Evolutionary conservation across 2,888 invertebrate species (phyloP), one percentile per base, ranked within the genome.

Genomic region (Callosobruchus maculatus): DNA sequence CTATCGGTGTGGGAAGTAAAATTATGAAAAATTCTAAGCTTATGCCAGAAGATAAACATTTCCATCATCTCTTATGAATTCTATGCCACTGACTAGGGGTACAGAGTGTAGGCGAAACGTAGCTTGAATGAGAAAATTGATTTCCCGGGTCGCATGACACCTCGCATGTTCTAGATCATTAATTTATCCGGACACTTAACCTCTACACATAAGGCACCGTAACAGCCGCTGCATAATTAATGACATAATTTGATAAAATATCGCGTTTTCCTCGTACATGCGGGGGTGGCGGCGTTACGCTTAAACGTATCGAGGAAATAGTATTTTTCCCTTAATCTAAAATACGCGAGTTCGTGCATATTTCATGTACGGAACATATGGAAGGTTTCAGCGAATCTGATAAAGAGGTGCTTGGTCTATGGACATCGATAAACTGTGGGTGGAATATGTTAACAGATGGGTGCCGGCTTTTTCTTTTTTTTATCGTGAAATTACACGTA

Each of bases 161-260:
- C 68, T 49, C 72, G 68, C 76, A 70, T 67, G 71, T 81, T 82
- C 49, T 49, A 49, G 7, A 49, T 49, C 49, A 49, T 49, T 49
- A 49, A 49, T 49, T 49, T 49, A 49, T 49, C 77, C 78, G 77
- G 82, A 79, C 83, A 84, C 84, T 86, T 86, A 85, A 85, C 85
- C 86, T 85, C 80, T 78, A 82, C 82, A 80, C 83, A 85, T 84
- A 84, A 85, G 49, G 49, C 3, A 49, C 13, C 83, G 85, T 84
- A 85, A 83, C 84, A 82, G 82, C 82, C 81, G 77, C 76, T 82
- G 84, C 85, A 85, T 86, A 84, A 85, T 85, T 84, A 83, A 86
- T 84, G 80, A 79, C 80, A 80, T 83, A 85, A 86, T 86, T 85
- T 83, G 82, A 84, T 80, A 81, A 81, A 80, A 81, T 81, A 79